These are phyloP conservation scores for Morone saxatilis DNA, from an alignment of 2,113 vertebrate genomes.

Conservation along the genomic window DNA sequence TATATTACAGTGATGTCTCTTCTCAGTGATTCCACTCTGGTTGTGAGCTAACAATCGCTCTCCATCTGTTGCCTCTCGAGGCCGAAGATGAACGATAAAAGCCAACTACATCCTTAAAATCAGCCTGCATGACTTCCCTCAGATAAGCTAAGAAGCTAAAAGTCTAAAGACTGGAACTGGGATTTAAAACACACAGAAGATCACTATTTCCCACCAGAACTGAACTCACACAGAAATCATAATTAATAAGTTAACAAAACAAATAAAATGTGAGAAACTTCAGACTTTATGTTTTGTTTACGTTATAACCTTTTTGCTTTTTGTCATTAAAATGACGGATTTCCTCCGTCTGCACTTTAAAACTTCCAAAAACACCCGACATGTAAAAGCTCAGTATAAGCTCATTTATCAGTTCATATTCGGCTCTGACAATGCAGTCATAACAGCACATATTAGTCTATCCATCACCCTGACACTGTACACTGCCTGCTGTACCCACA, in stretches of 20 bases:
- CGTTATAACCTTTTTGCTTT: too few species aligned
- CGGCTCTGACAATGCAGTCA: slow-evolving; percentile 30
- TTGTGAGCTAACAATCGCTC: background rate
- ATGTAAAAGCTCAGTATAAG: background rate
- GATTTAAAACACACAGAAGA: background rate
- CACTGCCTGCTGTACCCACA: background rate
- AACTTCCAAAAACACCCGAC: background rate
- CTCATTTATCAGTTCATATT: slow-evolving; percentile 49
- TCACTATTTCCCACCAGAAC: too few species aligned
- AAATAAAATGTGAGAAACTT: too few species aligned
- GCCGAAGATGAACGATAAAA: slow-evolving; percentile 14
- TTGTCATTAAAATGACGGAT: too few species aligned
- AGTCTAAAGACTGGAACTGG: slow-evolving; percentile 28
- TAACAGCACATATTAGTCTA: slow-evolving; percentile 45
- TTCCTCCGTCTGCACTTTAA: background rate
- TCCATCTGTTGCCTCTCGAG: background rate
- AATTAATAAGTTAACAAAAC: too few species aligned
- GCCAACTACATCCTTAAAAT: slow-evolving; percentile 19
- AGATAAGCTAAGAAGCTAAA: slow-evolving; percentile 30
- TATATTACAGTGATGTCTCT: too few species aligned
- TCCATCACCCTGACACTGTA: slow-evolving; percentile 56
- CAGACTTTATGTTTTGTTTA: too few species aligned
- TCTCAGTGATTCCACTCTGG: too few species aligned
- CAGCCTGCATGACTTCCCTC: background rate
- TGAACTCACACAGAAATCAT: too few species aligned